phyloP scores from a whole-genome alignment of 30 jellyfish, hydroid and myxozoan genomes.

The Rhopilema esculentum region DNA sequence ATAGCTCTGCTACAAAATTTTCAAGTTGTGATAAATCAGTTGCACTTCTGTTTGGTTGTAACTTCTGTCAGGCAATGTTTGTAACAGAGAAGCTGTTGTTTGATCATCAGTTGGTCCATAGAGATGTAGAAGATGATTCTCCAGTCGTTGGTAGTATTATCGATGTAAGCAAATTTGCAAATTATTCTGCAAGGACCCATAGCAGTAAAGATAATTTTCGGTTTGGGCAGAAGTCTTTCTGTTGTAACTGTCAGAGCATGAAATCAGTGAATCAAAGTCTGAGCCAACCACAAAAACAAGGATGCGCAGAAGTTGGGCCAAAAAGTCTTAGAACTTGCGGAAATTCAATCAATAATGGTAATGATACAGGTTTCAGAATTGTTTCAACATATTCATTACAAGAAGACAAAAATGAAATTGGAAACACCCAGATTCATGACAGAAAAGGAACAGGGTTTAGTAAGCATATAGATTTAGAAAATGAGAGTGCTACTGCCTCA shows the following conservation, averaged over 20 bases:
- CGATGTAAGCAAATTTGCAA: slow-evolving; percentile 37
- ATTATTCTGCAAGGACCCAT: neutral
- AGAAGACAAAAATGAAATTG: neutral
- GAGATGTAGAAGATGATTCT: neutral
- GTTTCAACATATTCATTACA: slow-evolving; percentile 44
- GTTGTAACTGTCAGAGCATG: slow-evolving; percentile 12
- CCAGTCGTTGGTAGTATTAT: slow-evolving; percentile 35
- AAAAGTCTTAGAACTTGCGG: too few relatives aligned
- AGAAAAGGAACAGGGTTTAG: too few relatives aligned
- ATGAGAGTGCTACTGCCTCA: neutral
- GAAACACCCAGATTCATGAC: too few relatives aligned
- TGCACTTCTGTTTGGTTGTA: slow-evolving; percentile 44
- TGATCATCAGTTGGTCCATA: slow-evolving; percentile 29
- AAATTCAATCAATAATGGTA: neutral
- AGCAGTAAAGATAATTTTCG: too few relatives aligned
- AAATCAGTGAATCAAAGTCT: too few relatives aligned
- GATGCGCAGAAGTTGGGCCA: neutral
- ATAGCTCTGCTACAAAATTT: neutral
- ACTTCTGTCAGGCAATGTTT: slow-evolving; percentile 48
- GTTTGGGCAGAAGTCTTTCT: neutral
- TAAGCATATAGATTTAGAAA: neutral
- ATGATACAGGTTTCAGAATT: slow-evolving; percentile 6
- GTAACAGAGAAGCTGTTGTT: slow-evolving; percentile 16
- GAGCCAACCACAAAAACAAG: too few relatives aligned
- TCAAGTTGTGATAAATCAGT: neutral